Evolutionary conservation across 2,888 invertebrate species (phyloP).

Genomic region (Lottia scabra): DNA sequence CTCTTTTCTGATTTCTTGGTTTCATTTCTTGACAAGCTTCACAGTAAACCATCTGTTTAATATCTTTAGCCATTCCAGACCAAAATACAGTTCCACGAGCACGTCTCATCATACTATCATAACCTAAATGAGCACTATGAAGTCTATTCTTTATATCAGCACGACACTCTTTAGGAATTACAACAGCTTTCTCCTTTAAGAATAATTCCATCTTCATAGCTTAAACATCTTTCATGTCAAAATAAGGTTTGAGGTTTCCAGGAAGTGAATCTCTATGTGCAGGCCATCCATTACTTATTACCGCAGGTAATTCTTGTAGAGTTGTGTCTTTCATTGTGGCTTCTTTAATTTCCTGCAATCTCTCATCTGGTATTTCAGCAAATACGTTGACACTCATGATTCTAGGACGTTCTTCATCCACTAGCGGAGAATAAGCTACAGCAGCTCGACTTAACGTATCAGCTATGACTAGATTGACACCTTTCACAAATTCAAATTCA

Average conservation of each 20-base stretch:
- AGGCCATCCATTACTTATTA: conserved; percentile 27
- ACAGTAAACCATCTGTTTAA: conserved; percentile 31
- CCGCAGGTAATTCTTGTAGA: conserved; percentile 8
- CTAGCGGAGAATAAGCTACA: background rate
- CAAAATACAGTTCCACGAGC: conserved; percentile 26
- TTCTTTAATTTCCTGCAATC: too few species aligned
- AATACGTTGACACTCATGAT: too few species aligned
- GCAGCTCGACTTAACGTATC: conserved; percentile 31
- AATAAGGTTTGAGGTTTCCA: conserved; percentile 9
- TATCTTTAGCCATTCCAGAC: conserved; percentile 32
- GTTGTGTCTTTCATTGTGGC: conserved; percentile 12
- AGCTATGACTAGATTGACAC: conserved; percentile 26
- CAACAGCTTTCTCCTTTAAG: conserved; percentile 8
- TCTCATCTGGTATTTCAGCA: too few species aligned
- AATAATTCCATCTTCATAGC: conserved; percentile 7
- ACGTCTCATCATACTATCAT: conserved; percentile 12
- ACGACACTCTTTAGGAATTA: conserved; percentile 15
- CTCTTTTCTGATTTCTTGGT: conserved; percentile 23
- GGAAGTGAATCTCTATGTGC: conserved; percentile 7
- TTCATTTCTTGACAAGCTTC: conserved; percentile 18
- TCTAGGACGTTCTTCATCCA: background rate
- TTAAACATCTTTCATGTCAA: conserved; percentile 18
- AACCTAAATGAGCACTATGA: conserved; percentile 13
- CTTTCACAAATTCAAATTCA: conserved; percentile 24
- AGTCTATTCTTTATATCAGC: conserved; percentile 1